These are phyloP conservation scores for Shargacucullia verbasci DNA, from an alignment of 2,888 invertebrate genomes.

Conservation along the genomic window DNA sequence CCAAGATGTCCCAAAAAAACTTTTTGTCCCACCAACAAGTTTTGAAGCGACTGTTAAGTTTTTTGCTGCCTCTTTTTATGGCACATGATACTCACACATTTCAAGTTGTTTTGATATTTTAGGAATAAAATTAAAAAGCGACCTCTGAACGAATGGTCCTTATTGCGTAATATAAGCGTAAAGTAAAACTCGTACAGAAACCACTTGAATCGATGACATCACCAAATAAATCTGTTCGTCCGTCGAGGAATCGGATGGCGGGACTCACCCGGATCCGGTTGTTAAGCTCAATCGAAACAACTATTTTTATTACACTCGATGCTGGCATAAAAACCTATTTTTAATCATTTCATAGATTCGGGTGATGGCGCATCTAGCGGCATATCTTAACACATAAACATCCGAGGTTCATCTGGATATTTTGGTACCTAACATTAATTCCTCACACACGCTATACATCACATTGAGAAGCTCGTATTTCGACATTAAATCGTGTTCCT, in stretches of 20 bases:
- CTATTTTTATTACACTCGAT: slow-evolving; percentile 83
- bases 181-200: slow-evolving; percentile 32
- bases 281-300: slow-evolving; percentile 79
- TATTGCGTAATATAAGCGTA: slow-evolving; percentile 16
- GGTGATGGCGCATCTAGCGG: slow-evolving; percentile 30
- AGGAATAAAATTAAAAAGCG: not conserved
- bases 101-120: slow-evolving; percentile 19
- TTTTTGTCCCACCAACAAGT: slow-evolving; percentile 58
- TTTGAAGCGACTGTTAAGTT: slow-evolving; percentile 29
- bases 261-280: slow-evolving; percentile 84
- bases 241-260: slow-evolving; percentile 67
- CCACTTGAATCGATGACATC: slow-evolving; percentile 81
- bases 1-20: slow-evolving; percentile 36
- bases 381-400: slow-evolving; percentile 25
- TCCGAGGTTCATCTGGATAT: slow-evolving; percentile 26
- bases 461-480: slow-evolving; percentile 31
- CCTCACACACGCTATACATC: slow-evolving; percentile 21
- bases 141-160: slow-evolving; percentile 25
- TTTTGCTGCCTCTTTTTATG: slow-evolving; percentile 49
- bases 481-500: slow-evolving; percentile 32
- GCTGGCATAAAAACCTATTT: slow-evolving; percentile 73
- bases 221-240: slow-evolving; percentile 79
- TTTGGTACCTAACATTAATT: slow-evolving; percentile 21
- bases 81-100: slow-evolving; percentile 23
- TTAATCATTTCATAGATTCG: slow-evolving; percentile 58